A percentile compares a stretch with the other conserved stretches of the same genome.
Evolutionary conservation across 2,797 vertebrate genomes (phyloP).

Genomic region (Knipowitschia caucasica): DNA sequence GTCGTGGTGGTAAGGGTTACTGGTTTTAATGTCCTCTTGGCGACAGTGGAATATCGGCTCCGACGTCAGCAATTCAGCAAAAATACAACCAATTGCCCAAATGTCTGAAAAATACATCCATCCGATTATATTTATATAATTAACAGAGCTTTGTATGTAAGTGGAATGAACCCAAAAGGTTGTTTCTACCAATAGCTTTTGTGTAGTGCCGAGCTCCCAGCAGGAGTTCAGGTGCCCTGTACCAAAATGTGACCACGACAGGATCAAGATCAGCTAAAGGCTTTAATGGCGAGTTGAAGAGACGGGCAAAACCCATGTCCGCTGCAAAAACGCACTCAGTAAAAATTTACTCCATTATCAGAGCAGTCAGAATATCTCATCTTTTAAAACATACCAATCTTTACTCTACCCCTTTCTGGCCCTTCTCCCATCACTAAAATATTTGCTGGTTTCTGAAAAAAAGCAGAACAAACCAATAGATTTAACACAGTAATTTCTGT

Average conservation of each 20-base stretch:
- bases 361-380: neutral
- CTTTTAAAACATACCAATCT: constrained; percentile 94
- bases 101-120: too few species aligned
- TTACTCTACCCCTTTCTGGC: constrained; percentile 98
- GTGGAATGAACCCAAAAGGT: neutral
- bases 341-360: neutral
- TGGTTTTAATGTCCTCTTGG: constrained; percentile 99
- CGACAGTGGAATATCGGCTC: constrained; percentile 99
- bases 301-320: constrained; percentile 99
- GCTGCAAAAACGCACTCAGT: constrained; percentile 68
- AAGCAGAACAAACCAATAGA: too few species aligned
- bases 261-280: constrained; percentile 99
- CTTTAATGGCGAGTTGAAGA: constrained; percentile 99
- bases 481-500: too few species aligned
- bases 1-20: constrained; percentile 99
- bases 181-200: constrained; percentile 98
- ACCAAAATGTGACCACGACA: constrained; percentile 99
- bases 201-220: constrained; percentile 99
- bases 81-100: constrained; percentile 99
- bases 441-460: constrained; percentile 96
- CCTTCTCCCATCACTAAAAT: constrained; percentile 99
- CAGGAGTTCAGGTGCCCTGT: constrained; percentile 97
- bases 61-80: constrained; percentile 98
- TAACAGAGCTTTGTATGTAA: neutral
- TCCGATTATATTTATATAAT: neutral